These are phyloP conservation scores for Corythornis vintsioides DNA, from an alignment of 2,113 vertebrate species.

Conservation along the genomic window DNA sequence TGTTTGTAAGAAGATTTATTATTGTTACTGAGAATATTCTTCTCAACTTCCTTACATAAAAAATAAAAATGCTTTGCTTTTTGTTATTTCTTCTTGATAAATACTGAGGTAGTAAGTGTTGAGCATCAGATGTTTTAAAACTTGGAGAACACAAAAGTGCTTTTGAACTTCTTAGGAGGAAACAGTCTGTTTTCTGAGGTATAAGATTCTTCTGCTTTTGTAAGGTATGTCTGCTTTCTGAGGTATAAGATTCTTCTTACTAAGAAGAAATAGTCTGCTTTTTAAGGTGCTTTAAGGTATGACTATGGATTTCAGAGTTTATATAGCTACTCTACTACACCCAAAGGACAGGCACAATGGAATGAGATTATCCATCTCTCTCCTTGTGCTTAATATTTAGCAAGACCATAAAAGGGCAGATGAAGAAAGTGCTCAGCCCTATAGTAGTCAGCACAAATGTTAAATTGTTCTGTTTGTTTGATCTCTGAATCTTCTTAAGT, in stretches of 20 bases:
- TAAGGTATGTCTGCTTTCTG: not conserved
- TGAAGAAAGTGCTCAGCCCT: not conserved
- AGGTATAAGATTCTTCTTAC: not conserved
- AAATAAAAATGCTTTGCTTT: not conserved
- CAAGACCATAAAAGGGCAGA: not conserved
- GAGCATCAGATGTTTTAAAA: not conserved
- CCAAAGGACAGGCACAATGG: not conserved
- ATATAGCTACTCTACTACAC: not conserved
- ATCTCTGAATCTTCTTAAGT: not conserved
- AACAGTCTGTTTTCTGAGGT: not conserved
- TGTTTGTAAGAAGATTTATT: not conserved
- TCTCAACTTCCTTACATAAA: not conserved
- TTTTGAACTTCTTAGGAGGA: not conserved
- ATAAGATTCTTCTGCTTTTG: not conserved
- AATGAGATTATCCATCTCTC: not conserved
- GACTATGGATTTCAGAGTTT: not conserved
- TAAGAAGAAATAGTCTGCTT: not conserved
- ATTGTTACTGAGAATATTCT: not conserved
- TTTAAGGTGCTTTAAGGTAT: not conserved
- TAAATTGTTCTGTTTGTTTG: not conserved
- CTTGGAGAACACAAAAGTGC: not conserved
- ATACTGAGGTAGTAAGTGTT: not conserved
- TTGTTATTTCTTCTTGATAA: not conserved
- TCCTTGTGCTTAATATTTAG: not conserved
- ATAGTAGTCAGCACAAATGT: not conserved